Conservation (phyloP, 2,888 invertebrate species). For the Deilephila elpenor region DNA sequence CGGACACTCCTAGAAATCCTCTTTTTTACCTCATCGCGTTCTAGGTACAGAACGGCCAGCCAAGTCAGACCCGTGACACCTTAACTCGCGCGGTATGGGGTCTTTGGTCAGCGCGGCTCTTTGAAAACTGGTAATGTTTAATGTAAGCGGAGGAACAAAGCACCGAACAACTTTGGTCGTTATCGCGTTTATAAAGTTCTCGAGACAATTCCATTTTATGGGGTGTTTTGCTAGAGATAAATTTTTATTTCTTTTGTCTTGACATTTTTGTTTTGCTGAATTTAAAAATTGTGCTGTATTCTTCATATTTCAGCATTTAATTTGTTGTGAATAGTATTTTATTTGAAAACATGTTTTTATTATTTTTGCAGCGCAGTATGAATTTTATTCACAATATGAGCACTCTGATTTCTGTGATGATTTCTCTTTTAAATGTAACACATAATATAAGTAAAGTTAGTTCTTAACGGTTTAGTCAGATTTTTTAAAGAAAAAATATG, state of each 20-base stretch:
- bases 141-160: slow-evolving; percentile 80
- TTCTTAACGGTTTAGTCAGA: too few species aligned
- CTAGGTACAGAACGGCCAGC: slow-evolving; percentile 72
- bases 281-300: slow-evolving; percentile 42
- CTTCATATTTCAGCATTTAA: slow-evolving; percentile 37
- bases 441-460: too few species aligned
- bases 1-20: slow-evolving; percentile 82
- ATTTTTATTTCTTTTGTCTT: slow-evolving; percentile 79
- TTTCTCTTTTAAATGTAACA: too few species aligned
- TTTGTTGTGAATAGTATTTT: slow-evolving; percentile 15
- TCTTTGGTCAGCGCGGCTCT: slow-evolving; percentile 38
- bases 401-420: too few species aligned
- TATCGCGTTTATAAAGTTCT: slow-evolving; percentile 84
- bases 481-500: too few species aligned
- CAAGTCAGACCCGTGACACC: slow-evolving; percentile 61
- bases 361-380: too few species aligned
- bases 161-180: slow-evolving; percentile 81
- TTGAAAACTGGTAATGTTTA: slow-evolving; percentile 63
- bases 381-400: too few species aligned
- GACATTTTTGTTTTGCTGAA: slow-evolving; percentile 65
- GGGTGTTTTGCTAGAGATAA: slow-evolving; percentile 83
- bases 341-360: too few species aligned
- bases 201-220: slow-evolving; percentile 82
- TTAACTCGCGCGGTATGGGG: slow-evolving; percentile 29
- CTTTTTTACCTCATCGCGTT: slow-evolving; percentile 80